Base-by-base conservation (phyloP, 2,113 vertebrate genomes). In the Tenebrosternarchus preto region DNA sequence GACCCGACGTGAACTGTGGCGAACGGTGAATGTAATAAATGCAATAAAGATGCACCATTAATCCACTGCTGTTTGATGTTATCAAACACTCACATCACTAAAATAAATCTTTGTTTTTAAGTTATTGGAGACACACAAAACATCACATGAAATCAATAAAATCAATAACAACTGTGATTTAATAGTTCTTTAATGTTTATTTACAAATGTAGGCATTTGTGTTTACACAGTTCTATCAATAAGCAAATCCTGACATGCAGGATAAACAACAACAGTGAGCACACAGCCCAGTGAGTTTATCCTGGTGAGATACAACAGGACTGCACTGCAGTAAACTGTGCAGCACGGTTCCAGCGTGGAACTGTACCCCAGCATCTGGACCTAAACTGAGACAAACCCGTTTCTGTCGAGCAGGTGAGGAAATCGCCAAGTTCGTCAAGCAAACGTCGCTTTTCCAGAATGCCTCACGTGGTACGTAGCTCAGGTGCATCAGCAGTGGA, bases 111-210 rank as follows among this genome's bases (percentile, higher is more conserved):
- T 3, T 36, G 36, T 36, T 36, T 36, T 36, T 4, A 36, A 36
- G 7, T n/a, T n/a, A n/a, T n/a, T n/a, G n/a, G n/a, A n/a, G n/a
- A n/a, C n/a, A n/a, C n/a, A n/a, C n/a, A 36, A 36, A 43, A 43
- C 2, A 7, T 43, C 39, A 43, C 39, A 43, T 7, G 17, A 53
- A 39, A 16, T 5, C 11, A 70, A 43, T 8, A 12, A 46, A 70
- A 46, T 2, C 2, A 7, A 7, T 15, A 12, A 2, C 8, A 31
- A 53, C 3, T 31, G 6, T 24, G 11, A 71, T 9, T 2, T 29
- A 25, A 55, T n/a, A 53, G 61, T 72, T 22, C 17, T 64, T 67
- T 9, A 50, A 36, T 36, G 39, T 68, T 63, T 82, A 82, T 82
- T 73, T 73, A 67, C 75, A 81, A 31, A 31, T 19, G 5, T 3